Evolutionary conservation across 2,113 vertebrate genomes (phyloP).

Genomic region (Heterochromis multidens): DNA sequence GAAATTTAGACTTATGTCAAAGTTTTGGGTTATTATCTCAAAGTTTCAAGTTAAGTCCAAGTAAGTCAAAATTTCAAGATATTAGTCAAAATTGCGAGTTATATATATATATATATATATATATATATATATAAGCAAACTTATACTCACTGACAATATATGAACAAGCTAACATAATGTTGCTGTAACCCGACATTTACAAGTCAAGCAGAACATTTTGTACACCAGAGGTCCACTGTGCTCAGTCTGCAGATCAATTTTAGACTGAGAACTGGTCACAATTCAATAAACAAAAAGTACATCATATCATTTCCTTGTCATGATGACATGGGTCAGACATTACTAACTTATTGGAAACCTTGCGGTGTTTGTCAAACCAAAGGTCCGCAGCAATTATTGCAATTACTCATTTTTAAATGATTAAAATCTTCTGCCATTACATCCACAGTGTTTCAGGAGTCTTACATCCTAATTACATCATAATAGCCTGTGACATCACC

Average conservation of each 20-base stretch:
- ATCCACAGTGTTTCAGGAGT: neutral
- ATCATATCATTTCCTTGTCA: neutral
- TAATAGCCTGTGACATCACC: no score
- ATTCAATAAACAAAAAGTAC: neutral
- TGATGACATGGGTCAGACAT: neutral
- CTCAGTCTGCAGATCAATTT: neutral
- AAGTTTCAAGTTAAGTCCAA: no score
- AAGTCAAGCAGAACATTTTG: neutral
- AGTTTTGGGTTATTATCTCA: no score
- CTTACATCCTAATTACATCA: slow-evolving; percentile 5
- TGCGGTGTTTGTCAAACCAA: neutral
- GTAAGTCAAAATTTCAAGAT: no score
- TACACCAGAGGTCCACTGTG: neutral
- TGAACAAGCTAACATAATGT: neutral
- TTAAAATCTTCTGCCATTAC: neutral
- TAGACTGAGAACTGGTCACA: neutral
- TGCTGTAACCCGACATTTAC: neutral
- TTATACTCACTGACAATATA: neutral
- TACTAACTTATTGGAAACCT: neutral
- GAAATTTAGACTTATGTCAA: no score
- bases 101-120: neutral
- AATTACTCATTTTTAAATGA: neutral
- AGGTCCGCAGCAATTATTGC: neutral
- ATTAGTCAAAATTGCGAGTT: no score
- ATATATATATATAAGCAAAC: neutral